phyloP scores from a whole-genome alignment of 2,797 vertebrate genomes.

The Lutjanus campechanus region DNA sequence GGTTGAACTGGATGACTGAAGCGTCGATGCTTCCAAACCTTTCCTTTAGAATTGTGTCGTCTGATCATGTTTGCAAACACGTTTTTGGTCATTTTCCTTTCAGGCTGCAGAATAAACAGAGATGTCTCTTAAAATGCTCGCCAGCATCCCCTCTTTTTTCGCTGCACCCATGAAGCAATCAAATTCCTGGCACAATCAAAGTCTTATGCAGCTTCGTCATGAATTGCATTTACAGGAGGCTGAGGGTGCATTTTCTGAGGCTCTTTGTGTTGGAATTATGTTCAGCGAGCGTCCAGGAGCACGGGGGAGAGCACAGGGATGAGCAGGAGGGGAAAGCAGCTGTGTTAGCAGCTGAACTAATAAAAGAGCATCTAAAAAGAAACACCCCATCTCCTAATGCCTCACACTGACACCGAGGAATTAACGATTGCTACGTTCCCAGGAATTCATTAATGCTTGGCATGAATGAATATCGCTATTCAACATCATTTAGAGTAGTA shows the following conservation, averaged over 20 bases:
- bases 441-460: slow-evolving; percentile 60
- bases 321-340: slow-evolving; percentile 56
- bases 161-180: slow-evolving; percentile 53
- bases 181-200: slow-evolving; percentile 67
- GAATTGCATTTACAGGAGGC: slow-evolving; percentile 71
- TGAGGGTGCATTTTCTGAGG: slow-evolving; percentile 66
- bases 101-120: slow-evolving; percentile 22
- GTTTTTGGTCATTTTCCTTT: slow-evolving; percentile 33
- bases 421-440: slow-evolving; percentile 44
- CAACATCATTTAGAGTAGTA: slow-evolving; percentile 46
- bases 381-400: slow-evolving; percentile 56
- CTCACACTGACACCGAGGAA: slow-evolving; percentile 52
- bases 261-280: slow-evolving; percentile 77
- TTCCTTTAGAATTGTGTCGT: slow-evolving; percentile 22
- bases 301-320: slow-evolving; percentile 41
- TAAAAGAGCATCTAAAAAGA: slow-evolving; percentile 70
- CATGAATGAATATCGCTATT: slow-evolving; percentile 55
- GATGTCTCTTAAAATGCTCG: slow-evolving; percentile 23
- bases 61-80: slow-evolving; percentile 43
- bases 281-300: slow-evolving; percentile 59
- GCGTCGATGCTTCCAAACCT: slow-evolving; percentile 17
- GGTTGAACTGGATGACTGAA: slow-evolving; percentile 35
- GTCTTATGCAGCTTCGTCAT: slow-evolving; percentile 54
- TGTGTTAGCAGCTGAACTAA: slow-evolving; percentile 71
- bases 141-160: slow-evolving; percentile 39